Evolutionary conservation across 2,113 vertebrate genomes (phyloP), one percentile per base, ranked within the genome.

Genomic region (Gallinago media): DNA sequence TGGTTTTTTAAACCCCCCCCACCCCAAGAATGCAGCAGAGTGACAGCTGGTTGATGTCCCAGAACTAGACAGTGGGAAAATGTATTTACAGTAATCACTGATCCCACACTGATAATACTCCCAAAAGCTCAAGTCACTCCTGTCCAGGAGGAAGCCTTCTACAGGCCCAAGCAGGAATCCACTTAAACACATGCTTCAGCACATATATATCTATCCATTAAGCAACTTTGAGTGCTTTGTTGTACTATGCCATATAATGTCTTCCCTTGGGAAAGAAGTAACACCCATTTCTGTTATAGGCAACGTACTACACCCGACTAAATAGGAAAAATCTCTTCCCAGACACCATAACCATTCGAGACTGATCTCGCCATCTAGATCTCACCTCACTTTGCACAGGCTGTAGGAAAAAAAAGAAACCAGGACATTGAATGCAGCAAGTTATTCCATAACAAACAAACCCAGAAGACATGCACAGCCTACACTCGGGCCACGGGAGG

Each of bases 401-500:
- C 8, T 85, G 26, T 12, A 78, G 18, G 25, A 15, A 9, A 29
- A 34, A 21, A 20, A 22, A 52, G 13, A 22, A 50, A 27, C 15
- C 27, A 29, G 1, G 3, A 19, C 11, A 34, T n/a, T 38, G 32
- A 71, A 6, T 9, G 50, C 42, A 89, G 47, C 20, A 61, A 20
- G 7, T 32, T 36, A 55, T n/a, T 52, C 26, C 54, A 77, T 78
- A 23, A 9, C 17, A 63, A 84, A n/a, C 1, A 1, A 70, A 85
- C 42, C 6, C 50, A 31, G 22, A 52, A 21, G 42, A 34, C 7
- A 29, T n/a, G 47, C 2, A 0, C 31, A 40, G 40, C 46, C 47
- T 68, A 46, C 3, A 1, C n/a, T 19, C 0, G 0, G 1, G 0
- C 18, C 13, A 12, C 15, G 16, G 29, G 46, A 29, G 59, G 42